Evolutionary conservation across 2,797 vertebrate species (phyloP).

Genomic region (Leptodactylus fallax): DNA sequence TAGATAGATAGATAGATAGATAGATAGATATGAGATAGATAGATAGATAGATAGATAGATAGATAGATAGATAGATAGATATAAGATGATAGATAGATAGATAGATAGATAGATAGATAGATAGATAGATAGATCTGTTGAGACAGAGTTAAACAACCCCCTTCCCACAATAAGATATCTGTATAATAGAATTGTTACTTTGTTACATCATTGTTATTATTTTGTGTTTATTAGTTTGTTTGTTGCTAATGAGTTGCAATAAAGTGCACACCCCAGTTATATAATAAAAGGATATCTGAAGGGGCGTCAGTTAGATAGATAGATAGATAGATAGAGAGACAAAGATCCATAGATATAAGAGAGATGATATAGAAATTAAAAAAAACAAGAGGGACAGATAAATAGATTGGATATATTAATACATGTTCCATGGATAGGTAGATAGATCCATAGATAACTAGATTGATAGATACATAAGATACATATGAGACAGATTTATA

Average conservation of each 20-base stretch:
- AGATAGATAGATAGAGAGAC: constrained; percentile 5
- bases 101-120: not conserved
- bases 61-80: not conserved
- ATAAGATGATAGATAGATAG: not conserved
- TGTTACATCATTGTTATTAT: too few relatives aligned
- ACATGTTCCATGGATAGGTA: not conserved
- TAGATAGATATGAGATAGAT: too few relatives aligned
- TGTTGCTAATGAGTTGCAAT: too few relatives aligned
- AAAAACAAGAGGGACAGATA: too few relatives aligned
- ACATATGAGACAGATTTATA: not conserved
- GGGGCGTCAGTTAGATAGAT: not conserved
- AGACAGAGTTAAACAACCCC: too few relatives aligned
- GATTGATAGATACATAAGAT: not conserved
- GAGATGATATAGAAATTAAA: not conserved
- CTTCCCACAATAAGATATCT: too few relatives aligned
- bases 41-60: too few relatives aligned
- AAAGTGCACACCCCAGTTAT: too few relatives aligned
- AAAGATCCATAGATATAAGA: not conserved
- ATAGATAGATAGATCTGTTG: not conserved
- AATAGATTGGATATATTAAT: too few relatives aligned
- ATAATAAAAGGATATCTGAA: not conserved
- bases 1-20: too few relatives aligned
- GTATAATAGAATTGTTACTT: too few relatives aligned
- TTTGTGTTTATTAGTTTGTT: too few relatives aligned
- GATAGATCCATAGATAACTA: not conserved